Conservation (phyloP, 2,888 invertebrate genomes). For the Xylota segnis region DNA sequence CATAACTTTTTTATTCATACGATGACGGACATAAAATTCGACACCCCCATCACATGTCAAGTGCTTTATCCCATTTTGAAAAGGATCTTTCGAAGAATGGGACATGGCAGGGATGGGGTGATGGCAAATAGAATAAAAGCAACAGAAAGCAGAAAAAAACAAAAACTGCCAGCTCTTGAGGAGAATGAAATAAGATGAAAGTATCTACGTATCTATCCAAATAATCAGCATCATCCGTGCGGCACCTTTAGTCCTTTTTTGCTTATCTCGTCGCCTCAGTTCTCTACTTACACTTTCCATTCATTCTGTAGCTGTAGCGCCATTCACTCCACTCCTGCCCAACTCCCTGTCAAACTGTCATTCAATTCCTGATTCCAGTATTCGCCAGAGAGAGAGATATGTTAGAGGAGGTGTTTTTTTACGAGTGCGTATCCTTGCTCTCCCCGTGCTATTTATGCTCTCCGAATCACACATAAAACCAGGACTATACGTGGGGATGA, state of each 20-base stretch:
- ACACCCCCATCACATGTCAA: conserved; percentile 78
- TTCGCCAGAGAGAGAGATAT: conserved; percentile 13
- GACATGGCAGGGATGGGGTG: background rate
- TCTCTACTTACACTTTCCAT: conserved; percentile 56
- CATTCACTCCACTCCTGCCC: background rate
- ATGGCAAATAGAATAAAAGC: conserved; percentile 51
- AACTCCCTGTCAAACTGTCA: conserved; percentile 70
- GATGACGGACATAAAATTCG: conserved; percentile 78
- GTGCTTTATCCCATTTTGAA: conserved; percentile 76
- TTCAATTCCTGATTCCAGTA: conserved; percentile 69
- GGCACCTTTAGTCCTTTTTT: conserved; percentile 75
- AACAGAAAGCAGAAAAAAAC: conserved; percentile 43
- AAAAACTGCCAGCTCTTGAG: conserved; percentile 8
- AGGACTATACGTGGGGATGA: conserved; percentile 19
- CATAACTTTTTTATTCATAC: conserved; percentile 78
- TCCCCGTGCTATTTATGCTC: conserved; percentile 48
- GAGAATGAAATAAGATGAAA: conserved; percentile 73
- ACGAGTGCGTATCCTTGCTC: conserved; percentile 62
- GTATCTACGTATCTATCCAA: conserved; percentile 75
- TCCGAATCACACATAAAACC: conserved; percentile 54
- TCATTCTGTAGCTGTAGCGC: conserved; percentile 41
- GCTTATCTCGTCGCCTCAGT: conserved; percentile 73
- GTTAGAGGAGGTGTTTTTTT: conserved; percentile 74
- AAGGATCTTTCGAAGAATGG: conserved; percentile 58
- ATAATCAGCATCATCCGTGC: conserved; percentile 76